These are phyloP conservation scores for Bubo scandiacus DNA, from an alignment of 2,113 vertebrate species.

Conservation along the genomic window DNA sequence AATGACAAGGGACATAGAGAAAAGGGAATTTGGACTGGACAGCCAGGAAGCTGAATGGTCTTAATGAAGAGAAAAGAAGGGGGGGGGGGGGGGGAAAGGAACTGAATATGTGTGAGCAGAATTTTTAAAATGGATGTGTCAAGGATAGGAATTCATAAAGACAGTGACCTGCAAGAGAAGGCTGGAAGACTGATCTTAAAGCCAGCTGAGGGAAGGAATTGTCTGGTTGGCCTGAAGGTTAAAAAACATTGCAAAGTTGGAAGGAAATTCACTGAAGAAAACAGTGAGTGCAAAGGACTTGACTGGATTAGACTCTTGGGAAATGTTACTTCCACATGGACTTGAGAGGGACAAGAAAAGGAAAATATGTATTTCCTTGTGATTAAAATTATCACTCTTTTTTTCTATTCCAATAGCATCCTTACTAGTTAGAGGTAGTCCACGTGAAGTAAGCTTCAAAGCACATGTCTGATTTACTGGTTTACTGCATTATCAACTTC, in stretches of 20 bases:
- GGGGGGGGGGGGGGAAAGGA: no score
- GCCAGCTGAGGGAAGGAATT: neutral
- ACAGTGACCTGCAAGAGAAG: neutral
- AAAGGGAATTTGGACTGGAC: neutral
- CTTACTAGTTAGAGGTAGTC: neutral
- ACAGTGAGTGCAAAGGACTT: neutral
- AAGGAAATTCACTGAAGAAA: slow-evolving; percentile 17
- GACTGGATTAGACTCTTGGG: slow-evolving; percentile 4
- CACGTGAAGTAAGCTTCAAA: neutral
- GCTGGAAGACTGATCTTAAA: neutral
- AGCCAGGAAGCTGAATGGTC: neutral
- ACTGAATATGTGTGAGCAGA: neutral
- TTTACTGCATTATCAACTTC: neutral
- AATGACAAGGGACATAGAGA: neutral
- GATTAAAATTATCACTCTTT: neutral
- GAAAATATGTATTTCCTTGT: neutral
- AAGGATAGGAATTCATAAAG: neutral
- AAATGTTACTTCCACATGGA: neutral
- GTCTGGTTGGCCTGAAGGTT: neutral
- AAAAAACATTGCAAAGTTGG: neutral
- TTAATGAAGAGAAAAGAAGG: neutral
- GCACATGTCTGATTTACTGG: neutral
- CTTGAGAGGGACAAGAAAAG: neutral
- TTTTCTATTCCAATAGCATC: neutral
- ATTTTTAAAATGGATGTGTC: neutral